Evolutionary conservation across 2,113 vertebrate genomes (phyloP).

Genomic region (Jacana jacana): DNA sequence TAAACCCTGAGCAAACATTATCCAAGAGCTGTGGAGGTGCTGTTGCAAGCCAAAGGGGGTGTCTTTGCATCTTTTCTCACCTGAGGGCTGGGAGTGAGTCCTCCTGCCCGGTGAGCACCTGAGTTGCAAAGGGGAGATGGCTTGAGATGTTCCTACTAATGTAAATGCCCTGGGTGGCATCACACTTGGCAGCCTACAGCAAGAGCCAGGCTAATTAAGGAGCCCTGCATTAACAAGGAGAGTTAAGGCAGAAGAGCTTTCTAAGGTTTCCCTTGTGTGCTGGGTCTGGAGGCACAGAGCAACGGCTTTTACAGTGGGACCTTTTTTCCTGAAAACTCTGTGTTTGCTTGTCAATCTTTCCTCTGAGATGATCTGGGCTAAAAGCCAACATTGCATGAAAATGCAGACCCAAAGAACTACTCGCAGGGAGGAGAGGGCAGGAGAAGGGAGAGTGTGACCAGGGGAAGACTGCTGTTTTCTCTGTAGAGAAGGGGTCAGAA

Average conservation of each 20-base stretch:
- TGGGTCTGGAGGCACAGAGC: not conserved
- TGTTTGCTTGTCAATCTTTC: not conserved
- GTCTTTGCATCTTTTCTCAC: not conserved
- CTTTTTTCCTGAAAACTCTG: not conserved
- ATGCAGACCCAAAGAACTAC: not conserved
- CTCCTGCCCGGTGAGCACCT: not conserved
- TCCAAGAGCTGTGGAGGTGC: not conserved
- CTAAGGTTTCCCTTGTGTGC: not conserved
- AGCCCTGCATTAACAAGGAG: not conserved
- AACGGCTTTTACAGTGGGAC: not conserved
- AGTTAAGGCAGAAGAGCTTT: not conserved
- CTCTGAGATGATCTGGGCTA: not conserved
- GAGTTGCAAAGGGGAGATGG: not conserved
- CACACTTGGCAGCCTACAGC: not conserved
- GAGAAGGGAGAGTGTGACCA: not conserved
- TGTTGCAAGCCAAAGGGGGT: not conserved
- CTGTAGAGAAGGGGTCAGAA: not conserved
- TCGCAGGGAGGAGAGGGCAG: not conserved
- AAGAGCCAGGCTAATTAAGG: not conserved
- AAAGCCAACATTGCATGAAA: accelerated
- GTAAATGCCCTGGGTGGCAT: not conserved
- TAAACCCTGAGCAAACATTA: not conserved
- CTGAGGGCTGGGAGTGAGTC: not conserved
- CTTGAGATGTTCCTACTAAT: not conserved
- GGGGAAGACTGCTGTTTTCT: not conserved